phyloP scores from a whole-genome alignment of 2,113 vertebrate species.

The Lepus timidus region DNA sequence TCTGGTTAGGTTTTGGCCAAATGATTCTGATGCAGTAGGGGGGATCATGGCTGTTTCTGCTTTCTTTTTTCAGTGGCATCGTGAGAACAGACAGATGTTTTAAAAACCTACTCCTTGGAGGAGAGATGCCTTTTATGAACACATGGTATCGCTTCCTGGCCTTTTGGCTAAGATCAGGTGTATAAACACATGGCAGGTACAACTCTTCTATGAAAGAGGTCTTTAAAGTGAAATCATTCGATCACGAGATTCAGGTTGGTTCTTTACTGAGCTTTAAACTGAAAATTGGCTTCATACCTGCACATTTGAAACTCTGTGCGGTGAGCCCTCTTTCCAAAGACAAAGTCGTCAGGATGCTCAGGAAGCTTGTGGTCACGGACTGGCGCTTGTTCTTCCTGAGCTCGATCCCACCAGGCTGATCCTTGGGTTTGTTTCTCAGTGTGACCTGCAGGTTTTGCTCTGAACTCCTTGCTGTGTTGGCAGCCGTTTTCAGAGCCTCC shows the following conservation, averaged over 20 bases:
- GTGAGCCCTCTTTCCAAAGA: conserved; percentile 98
- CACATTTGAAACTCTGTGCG: conserved; percentile 98
- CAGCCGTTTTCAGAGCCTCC: conserved; percentile 91
- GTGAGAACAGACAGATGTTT: neutral
- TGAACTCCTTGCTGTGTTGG: conserved; percentile 86
- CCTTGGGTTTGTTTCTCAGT: conserved; percentile 90
- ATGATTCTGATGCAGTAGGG: neutral
- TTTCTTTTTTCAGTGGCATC: neutral
- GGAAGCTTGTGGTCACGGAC: conserved; percentile 98
- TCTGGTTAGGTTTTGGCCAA: neutral
- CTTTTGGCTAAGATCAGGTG: too few relatives aligned
- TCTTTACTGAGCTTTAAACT: neutral
- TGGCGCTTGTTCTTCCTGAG: conserved; percentile 92
- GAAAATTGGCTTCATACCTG: conserved; percentile 90
- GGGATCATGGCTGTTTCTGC: neutral
- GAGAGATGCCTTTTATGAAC: neutral
- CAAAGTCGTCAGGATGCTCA: conserved; percentile 96
- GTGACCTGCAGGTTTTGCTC: conserved; percentile 89
- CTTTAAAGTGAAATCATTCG: conserved; percentile 20
- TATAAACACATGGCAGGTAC: neutral
- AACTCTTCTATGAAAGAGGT: neutral
- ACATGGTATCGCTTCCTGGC: neutral
- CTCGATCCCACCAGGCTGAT: conserved; percentile 82
- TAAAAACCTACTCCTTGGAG: conserved; percentile 4
- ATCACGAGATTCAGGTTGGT: neutral